Evolutionary conservation across 2,888 invertebrate genomes (phyloP).

Genomic region (Eilema sororculum): DNA sequence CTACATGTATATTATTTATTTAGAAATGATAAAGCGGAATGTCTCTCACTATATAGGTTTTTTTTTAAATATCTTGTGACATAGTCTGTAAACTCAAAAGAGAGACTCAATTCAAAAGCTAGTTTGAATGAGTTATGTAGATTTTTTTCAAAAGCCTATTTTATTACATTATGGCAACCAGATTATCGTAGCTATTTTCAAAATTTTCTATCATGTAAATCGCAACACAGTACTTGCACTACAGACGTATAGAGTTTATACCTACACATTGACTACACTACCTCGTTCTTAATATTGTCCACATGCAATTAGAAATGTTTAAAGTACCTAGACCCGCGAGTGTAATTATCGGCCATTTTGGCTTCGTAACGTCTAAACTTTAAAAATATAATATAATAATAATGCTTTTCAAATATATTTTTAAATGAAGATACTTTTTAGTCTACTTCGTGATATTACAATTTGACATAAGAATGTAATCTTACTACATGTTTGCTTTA

Average conservation of each 20-base stretch:
- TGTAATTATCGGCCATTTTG: too few species aligned
- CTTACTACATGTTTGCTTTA: neutral
- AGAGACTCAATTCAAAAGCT: neutral
- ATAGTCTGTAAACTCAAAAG: neutral
- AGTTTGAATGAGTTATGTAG: neutral
- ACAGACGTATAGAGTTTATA: neutral
- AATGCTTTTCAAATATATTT: neutral
- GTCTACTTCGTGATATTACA: conserved; percentile 1
- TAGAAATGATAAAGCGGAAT: neutral
- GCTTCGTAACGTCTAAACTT: too few species aligned
- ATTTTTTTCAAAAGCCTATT: neutral
- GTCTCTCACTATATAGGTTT: neutral
- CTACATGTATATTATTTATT: neutral
- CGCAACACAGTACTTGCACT: neutral
- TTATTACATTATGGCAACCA: neutral
- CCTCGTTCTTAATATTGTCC: neutral
- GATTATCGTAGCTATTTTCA: neutral
- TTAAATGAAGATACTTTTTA: neutral
- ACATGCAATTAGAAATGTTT: neutral
- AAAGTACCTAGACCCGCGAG: too few species aligned
- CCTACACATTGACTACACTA: too few species aligned
- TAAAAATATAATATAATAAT: neutral
- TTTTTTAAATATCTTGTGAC: neutral
- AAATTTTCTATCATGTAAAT: neutral
- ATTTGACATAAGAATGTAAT: neutral